Evolutionary conservation across 2,797 vertebrate genomes (phyloP).

Genomic region (Podarcis siculus): DNA sequence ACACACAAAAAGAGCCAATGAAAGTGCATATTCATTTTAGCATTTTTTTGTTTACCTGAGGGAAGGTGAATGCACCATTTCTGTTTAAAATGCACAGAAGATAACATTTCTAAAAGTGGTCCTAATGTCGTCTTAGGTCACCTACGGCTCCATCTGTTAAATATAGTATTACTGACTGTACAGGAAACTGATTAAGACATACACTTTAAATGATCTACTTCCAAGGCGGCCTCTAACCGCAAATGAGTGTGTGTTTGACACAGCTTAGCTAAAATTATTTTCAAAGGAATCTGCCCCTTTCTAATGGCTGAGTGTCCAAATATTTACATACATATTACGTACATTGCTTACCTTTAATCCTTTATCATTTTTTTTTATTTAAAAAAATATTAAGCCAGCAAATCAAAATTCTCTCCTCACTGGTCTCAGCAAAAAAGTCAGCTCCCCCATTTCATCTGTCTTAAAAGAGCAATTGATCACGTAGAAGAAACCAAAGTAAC

Average conservation of each 20-base stretch:
- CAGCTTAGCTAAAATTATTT: constrained; percentile 83
- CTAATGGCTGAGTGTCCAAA: constrained; percentile 73
- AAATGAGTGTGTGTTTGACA: constrained; percentile 85
- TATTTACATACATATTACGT: constrained; percentile 75
- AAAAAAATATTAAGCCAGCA: constrained; percentile 80
- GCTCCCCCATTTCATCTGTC: constrained; percentile 85
- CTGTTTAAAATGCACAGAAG: constrained; percentile 50
- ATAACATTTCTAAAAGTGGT: constrained; percentile 69
- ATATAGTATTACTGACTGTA: constrained; percentile 80
- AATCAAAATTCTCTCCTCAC: constrained; percentile 81
- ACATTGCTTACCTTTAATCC: constrained; percentile 86
- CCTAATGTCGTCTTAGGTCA: constrained; percentile 71
- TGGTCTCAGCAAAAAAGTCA: constrained; percentile 80
- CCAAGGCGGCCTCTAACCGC: constrained; percentile 85
- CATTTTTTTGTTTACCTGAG: constrained; percentile 39
- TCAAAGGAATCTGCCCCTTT: constrained; percentile 79
- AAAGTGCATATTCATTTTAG: constrained; percentile 54
- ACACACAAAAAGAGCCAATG: constrained; percentile 24
- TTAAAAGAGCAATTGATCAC: constrained; percentile 82
- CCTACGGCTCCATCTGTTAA: constrained; percentile 78
- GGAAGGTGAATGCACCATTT: constrained; percentile 49
- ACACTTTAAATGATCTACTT: constrained; percentile 83
- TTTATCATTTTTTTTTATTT: constrained; percentile 77
- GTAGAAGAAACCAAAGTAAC: constrained; percentile 77
- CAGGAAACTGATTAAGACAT: constrained; percentile 86